phyloP scores from a whole-genome alignment of 2,113 vertebrate genomes.

The Sinocyclocheilus grahami region DNA sequence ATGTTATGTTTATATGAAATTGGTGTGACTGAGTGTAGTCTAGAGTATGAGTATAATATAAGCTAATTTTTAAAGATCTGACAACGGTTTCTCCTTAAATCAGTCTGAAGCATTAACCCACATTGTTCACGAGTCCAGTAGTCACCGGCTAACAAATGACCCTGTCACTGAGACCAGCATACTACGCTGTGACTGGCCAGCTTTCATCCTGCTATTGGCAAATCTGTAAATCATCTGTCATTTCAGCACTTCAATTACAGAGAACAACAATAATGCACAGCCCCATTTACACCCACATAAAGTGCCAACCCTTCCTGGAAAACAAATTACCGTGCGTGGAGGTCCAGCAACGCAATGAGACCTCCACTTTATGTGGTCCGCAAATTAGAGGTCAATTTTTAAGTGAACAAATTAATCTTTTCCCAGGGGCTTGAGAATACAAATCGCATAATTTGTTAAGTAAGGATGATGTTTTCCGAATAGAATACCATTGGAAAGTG shows the following conservation, averaged over 20 bases:
- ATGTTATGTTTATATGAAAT: neutral
- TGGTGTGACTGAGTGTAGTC: too few species aligned
- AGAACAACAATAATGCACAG: conserved; percentile 61
- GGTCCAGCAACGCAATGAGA: neutral
- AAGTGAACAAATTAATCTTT: conserved; percentile 48
- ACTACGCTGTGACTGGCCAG: conserved; percentile 34
- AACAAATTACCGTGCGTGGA: conserved; percentile 8
- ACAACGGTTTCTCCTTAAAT: neutral
- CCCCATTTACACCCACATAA: conserved; percentile 58
- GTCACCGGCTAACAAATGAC: conserved; percentile 56
- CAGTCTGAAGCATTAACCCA: neutral
- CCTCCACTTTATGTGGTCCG: conserved; percentile 25
- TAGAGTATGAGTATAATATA: too few species aligned
- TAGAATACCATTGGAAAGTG: neutral
- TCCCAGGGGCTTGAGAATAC: conserved; percentile 16
- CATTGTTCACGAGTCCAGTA: neutral
- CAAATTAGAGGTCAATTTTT: conserved; percentile 51
- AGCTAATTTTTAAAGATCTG: neutral
- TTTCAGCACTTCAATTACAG: conserved; percentile 59
- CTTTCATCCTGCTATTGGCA: conserved; percentile 58
- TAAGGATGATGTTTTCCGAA: conserved; percentile 20
- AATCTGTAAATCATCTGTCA: conserved; percentile 59
- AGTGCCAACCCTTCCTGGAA: conserved; percentile 48
- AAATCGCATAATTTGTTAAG: conserved; percentile 50
- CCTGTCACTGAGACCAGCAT: conserved; percentile 48